Conservation (phyloP, 2,113 vertebrate species). For the Centropus bengalensis region DNA sequence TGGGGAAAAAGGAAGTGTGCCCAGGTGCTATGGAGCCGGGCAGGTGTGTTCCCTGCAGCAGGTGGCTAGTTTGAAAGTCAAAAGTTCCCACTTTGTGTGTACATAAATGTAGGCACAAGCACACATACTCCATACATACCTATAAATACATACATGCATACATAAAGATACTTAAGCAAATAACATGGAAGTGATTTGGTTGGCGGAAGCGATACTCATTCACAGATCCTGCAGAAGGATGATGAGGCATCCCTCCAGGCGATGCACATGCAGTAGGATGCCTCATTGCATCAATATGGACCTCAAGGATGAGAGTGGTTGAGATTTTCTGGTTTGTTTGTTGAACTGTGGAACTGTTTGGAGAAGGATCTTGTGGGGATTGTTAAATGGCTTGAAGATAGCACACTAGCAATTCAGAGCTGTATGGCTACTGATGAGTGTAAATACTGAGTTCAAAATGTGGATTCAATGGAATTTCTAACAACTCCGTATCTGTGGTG, state of each 20-base stretch:
- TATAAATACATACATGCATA: not conserved
- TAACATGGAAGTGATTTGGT: fast-evolving
- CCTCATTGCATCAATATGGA: not conserved
- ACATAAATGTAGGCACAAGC: not conserved
- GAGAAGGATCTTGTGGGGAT: not conserved
- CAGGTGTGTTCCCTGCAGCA: not conserved
- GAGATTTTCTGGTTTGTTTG: not conserved
- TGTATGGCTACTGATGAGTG: not conserved
- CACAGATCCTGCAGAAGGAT: not conserved
- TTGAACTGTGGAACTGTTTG: not conserved
- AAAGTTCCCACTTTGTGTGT: not conserved
- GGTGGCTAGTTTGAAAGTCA: not conserved
- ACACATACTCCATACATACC: fast-evolving
- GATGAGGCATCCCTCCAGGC: not conserved
- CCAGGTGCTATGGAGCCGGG: not conserved
- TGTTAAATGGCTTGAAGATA: not conserved
- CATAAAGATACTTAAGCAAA: not conserved
- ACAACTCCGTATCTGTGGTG: not conserved
- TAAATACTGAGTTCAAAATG: not conserved
- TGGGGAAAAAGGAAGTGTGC: not conserved
- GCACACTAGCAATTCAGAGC: not conserved
- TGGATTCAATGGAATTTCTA: not conserved
- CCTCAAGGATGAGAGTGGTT: not conserved
- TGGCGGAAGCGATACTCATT: not conserved
- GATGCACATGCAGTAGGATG: not conserved